Evolutionary conservation across 2,888 invertebrate species (phyloP).

Genomic region (Neocrepidodera transversa): DNA sequence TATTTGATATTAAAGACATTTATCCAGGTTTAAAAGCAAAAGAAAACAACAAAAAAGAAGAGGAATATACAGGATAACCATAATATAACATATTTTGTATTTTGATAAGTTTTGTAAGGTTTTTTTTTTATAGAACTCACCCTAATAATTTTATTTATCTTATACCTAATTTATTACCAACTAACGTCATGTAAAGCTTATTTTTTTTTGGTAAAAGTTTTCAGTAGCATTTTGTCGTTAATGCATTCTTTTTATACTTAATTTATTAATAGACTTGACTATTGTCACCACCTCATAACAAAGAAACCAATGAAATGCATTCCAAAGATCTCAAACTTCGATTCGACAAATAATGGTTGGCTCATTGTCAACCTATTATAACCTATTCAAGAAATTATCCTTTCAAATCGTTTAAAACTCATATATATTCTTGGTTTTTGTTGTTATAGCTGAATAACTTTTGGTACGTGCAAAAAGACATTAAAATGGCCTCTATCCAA

Average conservation of each 20-base stretch:
- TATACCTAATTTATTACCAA: no score
- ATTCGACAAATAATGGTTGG: neutral
- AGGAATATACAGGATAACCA: no score
- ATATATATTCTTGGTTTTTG: constrained; percentile 34
- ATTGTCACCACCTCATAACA: constrained; percentile 7
- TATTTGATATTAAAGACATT: no score
- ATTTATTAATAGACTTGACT: constrained; percentile 17
- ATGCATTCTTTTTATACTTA: neutral
- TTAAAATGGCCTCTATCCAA: constrained; percentile 41
- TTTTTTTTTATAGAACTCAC: no score
- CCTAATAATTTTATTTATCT: no score
- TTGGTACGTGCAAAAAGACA: constrained; percentile 37
- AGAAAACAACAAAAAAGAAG: no score
- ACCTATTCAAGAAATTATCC: constrained; percentile 6
- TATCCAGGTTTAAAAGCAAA: no score
- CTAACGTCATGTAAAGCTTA: no score
- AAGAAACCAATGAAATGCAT: constrained; percentile 17
- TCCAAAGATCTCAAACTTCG: neutral
- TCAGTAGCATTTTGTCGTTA: no score
- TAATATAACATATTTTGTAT: no score
- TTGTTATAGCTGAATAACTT: constrained; percentile 27
- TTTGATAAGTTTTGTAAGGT: no score
- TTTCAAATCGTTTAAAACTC: constrained; percentile 39
- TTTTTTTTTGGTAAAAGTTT: no score
- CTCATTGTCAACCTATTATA: neutral